Evolutionary conservation across 2,888 invertebrate species (phyloP).

Genomic region (Boloria selene): DNA sequence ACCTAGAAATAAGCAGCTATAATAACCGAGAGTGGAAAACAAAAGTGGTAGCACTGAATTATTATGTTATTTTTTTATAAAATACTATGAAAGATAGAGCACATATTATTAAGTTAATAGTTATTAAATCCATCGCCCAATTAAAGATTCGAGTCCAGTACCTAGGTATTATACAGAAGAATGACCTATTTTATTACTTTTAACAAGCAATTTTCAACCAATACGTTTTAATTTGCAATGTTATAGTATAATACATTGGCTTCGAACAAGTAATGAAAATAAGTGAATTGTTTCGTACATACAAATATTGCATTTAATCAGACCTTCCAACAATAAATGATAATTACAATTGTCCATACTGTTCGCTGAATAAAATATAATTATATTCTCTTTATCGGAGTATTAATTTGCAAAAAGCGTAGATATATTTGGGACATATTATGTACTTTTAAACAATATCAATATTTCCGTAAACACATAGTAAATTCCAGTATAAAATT

Average conservation of each 20-base stretch:
- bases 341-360: slow-evolving; percentile 23
- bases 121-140: too few relatives aligned
- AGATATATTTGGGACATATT: not conserved
- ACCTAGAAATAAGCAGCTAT: too few relatives aligned
- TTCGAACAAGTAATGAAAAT: slow-evolving; percentile 7
- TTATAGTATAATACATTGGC: not conserved
- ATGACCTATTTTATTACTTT: too few relatives aligned
- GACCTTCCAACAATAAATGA: slow-evolving; percentile 22
- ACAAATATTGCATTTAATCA: slow-evolving; percentile 22
- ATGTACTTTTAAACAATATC: not conserved
- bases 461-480: not conserved
- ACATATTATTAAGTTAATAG: too few relatives aligned
- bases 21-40: too few relatives aligned
- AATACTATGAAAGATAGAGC: too few relatives aligned
- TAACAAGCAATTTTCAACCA: too few relatives aligned
- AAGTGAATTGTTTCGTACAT: slow-evolving; percentile 8
- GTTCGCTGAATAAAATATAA: slow-evolving; percentile 22
- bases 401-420: slow-evolving; percentile 17
- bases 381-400: slow-evolving; percentile 8
- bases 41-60: too few relatives aligned
- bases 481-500: too few relatives aligned
- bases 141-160: too few relatives aligned
- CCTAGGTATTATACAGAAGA: too few relatives aligned
- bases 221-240: not conserved
- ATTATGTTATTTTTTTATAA: too few relatives aligned